These are phyloP conservation scores for Lasioglossum leucozonium DNA, from an alignment of 2,888 invertebrate genomes.

Conservation along the genomic window DNA sequence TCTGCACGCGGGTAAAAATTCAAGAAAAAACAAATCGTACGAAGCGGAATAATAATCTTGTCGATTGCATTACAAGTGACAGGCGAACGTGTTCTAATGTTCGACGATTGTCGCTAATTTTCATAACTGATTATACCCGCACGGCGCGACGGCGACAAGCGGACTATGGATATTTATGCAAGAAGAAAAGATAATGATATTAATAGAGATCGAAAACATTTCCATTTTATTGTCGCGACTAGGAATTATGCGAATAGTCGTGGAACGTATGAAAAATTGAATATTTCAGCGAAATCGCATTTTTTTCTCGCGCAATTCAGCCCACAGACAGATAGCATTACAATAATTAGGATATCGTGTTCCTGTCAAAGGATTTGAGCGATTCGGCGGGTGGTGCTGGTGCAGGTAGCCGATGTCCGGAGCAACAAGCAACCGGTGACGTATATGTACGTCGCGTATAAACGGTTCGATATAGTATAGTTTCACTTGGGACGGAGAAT, in stretches of 20 bases:
- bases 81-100: background rate
- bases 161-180: background rate
- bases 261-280: background rate
- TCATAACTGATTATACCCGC: background rate
- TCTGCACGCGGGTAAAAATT: background rate
- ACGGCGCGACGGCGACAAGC: too few species aligned
- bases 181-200: background rate
- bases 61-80: background rate
- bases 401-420: background rate
- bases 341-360: background rate
- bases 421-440: conserved; percentile 4
- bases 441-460: background rate
- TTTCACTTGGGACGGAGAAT: conserved; percentile 4
- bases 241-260: background rate
- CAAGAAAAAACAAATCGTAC: background rate
- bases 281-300: background rate
- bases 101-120: background rate
- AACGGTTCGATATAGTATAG: background rate
- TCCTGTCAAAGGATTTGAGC: conserved; percentile 4
- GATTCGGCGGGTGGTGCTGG: background rate
- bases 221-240: background rate
- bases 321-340: background rate
- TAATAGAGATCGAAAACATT: background rate
- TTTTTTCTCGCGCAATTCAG: background rate
- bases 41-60: background rate